These are phyloP conservation scores for Leptothorax acervorum DNA, from an alignment of 2,888 invertebrate species.

Conservation along the genomic window DNA sequence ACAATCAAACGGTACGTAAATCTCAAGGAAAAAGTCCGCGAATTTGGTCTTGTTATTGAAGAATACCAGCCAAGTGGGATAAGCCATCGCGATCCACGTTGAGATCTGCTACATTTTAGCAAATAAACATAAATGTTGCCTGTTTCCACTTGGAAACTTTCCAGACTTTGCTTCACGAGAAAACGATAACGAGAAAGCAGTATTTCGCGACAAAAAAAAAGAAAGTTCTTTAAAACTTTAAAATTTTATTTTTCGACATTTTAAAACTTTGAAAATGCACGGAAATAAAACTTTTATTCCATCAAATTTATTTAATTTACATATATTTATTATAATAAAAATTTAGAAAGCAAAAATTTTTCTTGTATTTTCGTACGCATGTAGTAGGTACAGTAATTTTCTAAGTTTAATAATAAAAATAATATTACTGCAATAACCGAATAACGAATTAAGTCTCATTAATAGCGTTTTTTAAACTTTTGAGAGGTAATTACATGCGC, in stretches of 20 bases:
- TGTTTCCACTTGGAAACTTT: not conserved
- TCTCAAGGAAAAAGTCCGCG: slow-evolving; percentile 76
- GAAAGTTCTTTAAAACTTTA: not conserved
- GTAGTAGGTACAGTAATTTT: not conserved
- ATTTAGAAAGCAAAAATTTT: not conserved
- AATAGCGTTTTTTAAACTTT: not conserved
- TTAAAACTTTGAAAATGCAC: not conserved
- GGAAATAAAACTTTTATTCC: not conserved
- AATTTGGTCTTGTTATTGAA: slow-evolving; percentile 76
- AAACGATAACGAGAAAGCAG: not conserved
- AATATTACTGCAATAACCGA: not conserved
- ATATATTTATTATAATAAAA: not conserved
- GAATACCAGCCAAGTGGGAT: slow-evolving; percentile 83
- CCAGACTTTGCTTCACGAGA: not conserved
- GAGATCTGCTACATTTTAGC: slow-evolving; percentile 76
- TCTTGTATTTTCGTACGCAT: not conserved
- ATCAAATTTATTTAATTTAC: not conserved
- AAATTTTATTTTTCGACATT: not conserved
- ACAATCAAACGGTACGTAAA: slow-evolving; percentile 82
- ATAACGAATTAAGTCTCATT: not conserved
- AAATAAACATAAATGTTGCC: slow-evolving; percentile 53
- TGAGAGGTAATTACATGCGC: slow-evolving; percentile 73
- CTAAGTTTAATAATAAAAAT: not conserved
- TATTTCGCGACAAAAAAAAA: not conserved
- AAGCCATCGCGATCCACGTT: slow-evolving; percentile 82